A percentile compares a stretch with the other conserved stretches of the same genome.
Evolutionary conservation across 35 echinoderm and acorn worm species (phyloP).

Genomic region (Ophioderma brevispina): DNA sequence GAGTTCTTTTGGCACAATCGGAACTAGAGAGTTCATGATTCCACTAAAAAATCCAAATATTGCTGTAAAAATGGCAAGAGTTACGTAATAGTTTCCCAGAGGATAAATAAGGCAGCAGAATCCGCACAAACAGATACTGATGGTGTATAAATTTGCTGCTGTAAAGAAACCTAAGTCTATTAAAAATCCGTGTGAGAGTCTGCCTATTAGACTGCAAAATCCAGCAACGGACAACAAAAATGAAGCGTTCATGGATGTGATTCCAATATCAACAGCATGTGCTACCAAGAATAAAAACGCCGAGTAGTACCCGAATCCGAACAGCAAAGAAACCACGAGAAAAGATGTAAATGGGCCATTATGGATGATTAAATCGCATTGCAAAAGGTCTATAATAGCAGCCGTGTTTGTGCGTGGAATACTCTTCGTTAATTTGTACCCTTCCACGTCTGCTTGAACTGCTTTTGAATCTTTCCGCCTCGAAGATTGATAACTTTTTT

Average conservation of each 20-base stretch:
- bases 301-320: neutral
- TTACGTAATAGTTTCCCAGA: neutral
- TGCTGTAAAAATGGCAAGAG: neutral
- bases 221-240: neutral
- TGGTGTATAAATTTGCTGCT: neutral
- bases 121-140: neutral
- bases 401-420: neutral
- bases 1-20: neutral
- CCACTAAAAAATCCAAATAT: slow-evolving; percentile 2
- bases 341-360: neutral
- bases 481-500: neutral
- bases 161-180: neutral
- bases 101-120: neutral
- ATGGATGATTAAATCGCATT: neutral
- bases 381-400: neutral
- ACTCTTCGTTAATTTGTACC: neutral
- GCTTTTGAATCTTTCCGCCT: slow-evolving; percentile 3
- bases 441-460: neutral
- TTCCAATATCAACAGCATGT: neutral
- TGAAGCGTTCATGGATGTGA: neutral
- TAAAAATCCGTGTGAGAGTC: slow-evolving; percentile 3
- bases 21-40: neutral
- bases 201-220: neutral
- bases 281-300: slow-evolving; percentile 4
- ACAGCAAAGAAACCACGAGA: neutral